Conservation (phyloP, 2,797 vertebrate genomes). For the Rhinella marina region DNA sequence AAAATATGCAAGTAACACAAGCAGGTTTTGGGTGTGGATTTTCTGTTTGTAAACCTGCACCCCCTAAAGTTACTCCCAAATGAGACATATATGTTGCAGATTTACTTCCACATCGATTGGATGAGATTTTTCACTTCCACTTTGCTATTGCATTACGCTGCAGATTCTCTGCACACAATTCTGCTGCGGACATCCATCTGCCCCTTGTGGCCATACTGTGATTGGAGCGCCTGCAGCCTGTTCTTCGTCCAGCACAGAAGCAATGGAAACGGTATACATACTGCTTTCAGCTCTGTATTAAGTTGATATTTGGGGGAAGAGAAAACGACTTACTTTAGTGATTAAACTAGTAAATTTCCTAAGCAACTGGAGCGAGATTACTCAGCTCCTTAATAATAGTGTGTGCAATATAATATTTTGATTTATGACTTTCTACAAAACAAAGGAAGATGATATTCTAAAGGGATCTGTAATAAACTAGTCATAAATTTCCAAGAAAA, state of each 20-base stretch:
- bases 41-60: no score
- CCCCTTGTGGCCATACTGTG: no score
- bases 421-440: conserved; percentile 57
- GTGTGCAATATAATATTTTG: conserved; percentile 57
- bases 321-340: conserved; percentile 40
- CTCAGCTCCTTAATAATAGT: conserved; percentile 48
- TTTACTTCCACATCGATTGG: no score
- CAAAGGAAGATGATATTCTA: conserved; percentile 55
- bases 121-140: no score
- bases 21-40: no score
- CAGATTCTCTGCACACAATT: no score
- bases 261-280: not conserved
- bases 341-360: conserved; percentile 63
- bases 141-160: no score
- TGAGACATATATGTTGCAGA: no score
- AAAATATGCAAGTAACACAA: no score
- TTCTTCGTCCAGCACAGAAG: not conserved
- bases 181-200: no score
- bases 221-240: not conserved
- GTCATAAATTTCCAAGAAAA: conserved; percentile 46
- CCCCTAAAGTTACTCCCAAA: no score
- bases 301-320: conserved; percentile 25
- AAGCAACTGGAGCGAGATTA: conserved; percentile 54
- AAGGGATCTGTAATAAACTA: conserved; percentile 38
- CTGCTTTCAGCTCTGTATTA: not conserved